Conservation (phyloP, 2,113 vertebrate species). For the Eubucco bourcierii region DNA sequence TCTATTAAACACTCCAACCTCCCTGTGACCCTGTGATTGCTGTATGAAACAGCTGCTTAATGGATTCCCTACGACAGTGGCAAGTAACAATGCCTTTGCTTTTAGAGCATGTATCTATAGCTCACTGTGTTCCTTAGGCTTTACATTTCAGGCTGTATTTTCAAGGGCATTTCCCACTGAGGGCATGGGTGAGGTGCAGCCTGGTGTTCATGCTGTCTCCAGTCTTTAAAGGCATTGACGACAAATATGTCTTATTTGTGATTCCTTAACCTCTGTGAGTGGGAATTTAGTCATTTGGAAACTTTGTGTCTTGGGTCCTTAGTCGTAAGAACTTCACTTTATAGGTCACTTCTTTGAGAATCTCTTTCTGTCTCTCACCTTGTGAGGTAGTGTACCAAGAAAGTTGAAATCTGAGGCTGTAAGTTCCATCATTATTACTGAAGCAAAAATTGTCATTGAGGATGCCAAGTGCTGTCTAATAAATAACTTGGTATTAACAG, state of each 20-base stretch:
- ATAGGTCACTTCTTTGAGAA: neutral
- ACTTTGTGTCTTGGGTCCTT: neutral
- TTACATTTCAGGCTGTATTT: neutral
- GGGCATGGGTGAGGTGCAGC: neutral
- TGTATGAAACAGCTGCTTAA: neutral
- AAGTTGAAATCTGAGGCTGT: neutral
- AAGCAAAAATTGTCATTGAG: neutral
- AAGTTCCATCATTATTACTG: neutral
- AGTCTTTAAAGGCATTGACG: neutral
- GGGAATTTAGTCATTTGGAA: neutral
- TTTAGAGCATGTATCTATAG: neutral
- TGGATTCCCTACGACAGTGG: neutral
- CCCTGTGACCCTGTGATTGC: neutral
- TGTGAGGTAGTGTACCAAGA: rapidly evolving
- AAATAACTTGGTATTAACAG: neutral
- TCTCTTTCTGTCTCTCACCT: neutral
- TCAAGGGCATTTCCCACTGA: neutral
- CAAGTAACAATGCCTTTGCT: neutral
- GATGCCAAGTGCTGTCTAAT: neutral
- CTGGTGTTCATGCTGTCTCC: rapidly evolving
- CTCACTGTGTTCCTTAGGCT: neutral
- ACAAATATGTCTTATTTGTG: neutral
- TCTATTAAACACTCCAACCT: slow-evolving; percentile 25
- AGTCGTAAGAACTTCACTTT: neutral
- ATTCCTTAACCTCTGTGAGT: neutral